phyloP scores from a whole-genome alignment of 2,888 invertebrate species.

The Zootermopsis nevadensis region DNA sequence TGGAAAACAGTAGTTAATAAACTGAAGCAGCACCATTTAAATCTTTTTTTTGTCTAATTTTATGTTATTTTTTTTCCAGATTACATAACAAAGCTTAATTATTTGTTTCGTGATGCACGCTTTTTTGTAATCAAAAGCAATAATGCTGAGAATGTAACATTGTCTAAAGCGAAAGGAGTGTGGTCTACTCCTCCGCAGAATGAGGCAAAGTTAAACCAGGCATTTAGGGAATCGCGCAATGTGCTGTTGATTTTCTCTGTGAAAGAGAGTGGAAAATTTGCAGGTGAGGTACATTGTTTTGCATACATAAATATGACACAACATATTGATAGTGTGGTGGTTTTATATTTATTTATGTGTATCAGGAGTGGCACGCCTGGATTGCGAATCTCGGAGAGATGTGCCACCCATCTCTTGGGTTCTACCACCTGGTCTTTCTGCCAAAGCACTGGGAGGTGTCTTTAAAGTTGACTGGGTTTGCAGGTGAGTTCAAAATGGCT shows the following conservation, averaged over 20 bases:
- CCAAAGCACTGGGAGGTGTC: conserved; percentile 93
- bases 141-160: conserved; percentile 94
- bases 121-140: conserved; percentile 98
- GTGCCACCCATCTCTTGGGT: conserved; percentile 92
- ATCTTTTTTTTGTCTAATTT: no score
- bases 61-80: conserved; percentile 62
- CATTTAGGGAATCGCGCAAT: conserved; percentile 91
- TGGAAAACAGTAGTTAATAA: no score
- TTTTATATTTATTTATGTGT: background rate
- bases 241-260: conserved; percentile 96
- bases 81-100: conserved; percentile 89
- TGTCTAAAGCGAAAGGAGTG: conserved; percentile 94
- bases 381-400: conserved; percentile 89
- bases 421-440: conserved; percentile 90
- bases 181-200: conserved; percentile 99
- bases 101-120: conserved; percentile 91
- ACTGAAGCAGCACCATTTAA: no score
- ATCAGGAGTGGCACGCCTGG: conserved; percentile 90
- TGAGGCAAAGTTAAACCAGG: conserved; percentile 95
- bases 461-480: conserved; percentile 98
- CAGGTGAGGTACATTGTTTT: conserved; percentile 57
- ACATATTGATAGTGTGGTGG: no score
- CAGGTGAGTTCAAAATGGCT: conserved; percentile 52
- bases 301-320: no score
- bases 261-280: conserved; percentile 91